Evolutionary conservation across 2,113 vertebrate genomes (phyloP).

Genomic region (Oceanodroma tethys): DNA sequence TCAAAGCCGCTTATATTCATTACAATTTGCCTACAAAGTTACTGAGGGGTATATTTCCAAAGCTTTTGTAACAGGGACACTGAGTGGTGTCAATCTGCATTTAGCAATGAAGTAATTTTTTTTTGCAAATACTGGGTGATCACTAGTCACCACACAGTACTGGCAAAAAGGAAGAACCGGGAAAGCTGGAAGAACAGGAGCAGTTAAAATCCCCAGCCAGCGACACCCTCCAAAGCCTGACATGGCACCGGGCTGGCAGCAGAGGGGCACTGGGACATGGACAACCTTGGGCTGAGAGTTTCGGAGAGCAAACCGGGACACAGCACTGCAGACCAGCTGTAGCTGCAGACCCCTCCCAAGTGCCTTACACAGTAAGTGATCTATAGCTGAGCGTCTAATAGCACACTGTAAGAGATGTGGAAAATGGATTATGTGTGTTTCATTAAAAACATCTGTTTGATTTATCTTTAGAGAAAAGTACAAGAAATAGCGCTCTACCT

Average conservation of each 20-base stretch:
- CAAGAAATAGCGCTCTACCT: neutral
- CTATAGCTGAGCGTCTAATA: neutral
- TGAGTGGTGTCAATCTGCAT: neutral
- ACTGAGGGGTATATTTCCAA: neutral
- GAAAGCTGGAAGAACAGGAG: neutral
- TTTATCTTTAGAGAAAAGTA: neutral
- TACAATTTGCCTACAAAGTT: neutral
- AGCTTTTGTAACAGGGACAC: neutral
- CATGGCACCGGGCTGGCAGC: neutral
- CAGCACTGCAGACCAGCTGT: neutral
- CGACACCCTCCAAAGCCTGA: neutral
- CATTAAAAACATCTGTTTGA: neutral
- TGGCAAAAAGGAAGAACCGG: neutral
- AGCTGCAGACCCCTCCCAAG: neutral
- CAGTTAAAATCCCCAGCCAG: neutral
- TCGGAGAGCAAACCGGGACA: rapidly evolving
- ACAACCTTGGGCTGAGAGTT: neutral
- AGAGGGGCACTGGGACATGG: neutral
- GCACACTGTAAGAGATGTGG: neutral
- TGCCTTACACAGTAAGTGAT: neutral
- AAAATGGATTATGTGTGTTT: neutral
- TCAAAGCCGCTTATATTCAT: neutral
- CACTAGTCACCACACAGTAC: neutral
- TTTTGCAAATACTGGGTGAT: neutral
- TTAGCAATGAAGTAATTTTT: neutral